Percentiles rank a stretch among this genome's conserved stretches.
These are phyloP conservation scores for Drosophila mayri DNA, from an alignment of 1,140 invertebrate genomes.

Conservation along the genomic window DNA sequence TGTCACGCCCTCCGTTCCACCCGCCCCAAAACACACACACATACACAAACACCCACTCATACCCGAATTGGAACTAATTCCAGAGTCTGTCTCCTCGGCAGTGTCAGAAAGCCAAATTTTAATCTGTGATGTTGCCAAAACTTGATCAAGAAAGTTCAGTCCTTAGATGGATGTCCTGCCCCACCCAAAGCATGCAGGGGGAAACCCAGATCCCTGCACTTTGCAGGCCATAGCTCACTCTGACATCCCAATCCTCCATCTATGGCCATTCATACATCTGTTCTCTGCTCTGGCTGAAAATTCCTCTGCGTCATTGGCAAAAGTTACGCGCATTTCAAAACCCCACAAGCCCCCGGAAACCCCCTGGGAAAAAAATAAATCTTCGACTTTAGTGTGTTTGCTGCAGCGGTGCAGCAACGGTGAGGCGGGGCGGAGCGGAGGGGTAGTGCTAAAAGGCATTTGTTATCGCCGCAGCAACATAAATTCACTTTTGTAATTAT, in stretches of 20 bases:
- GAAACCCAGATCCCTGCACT: slow-evolving; percentile 35
- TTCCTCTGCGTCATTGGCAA: slow-evolving; percentile 72
- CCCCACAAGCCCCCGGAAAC: slow-evolving; percentile 2
- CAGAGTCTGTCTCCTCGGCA: slow-evolving; percentile 47
- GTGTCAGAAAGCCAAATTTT: slow-evolving; percentile 81
- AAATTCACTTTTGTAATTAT: slow-evolving; percentile 83
- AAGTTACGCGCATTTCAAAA: slow-evolving; percentile 68
- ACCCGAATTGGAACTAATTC: slow-evolving; percentile 35
- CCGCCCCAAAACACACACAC: background rate
- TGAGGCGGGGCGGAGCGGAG: background rate
- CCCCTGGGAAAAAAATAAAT: slow-evolving; percentile 64
- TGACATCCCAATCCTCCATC: slow-evolving; percentile 35
- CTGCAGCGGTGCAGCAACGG: slow-evolving; percentile 7
- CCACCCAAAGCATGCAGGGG: slow-evolving; percentile 14
- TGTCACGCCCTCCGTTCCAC: slow-evolving; percentile 45
- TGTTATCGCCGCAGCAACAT: slow-evolving; percentile 78
- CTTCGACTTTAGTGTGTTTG: slow-evolving; percentile 57
- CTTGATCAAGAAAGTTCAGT: slow-evolving; percentile 78
- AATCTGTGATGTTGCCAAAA: slow-evolving; percentile 81
- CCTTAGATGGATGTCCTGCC: slow-evolving; percentile 58
- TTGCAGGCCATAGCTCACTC: slow-evolving; percentile 68
- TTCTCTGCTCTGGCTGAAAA: slow-evolving; percentile 47
- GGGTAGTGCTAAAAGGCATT: slow-evolving; percentile 74
- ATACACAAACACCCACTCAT: background rate
- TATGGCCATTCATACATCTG: slow-evolving; percentile 30